phyloP scores from a whole-genome alignment of 1,140 invertebrate genomes.

The Mizuhopecten yessoensis region DNA sequence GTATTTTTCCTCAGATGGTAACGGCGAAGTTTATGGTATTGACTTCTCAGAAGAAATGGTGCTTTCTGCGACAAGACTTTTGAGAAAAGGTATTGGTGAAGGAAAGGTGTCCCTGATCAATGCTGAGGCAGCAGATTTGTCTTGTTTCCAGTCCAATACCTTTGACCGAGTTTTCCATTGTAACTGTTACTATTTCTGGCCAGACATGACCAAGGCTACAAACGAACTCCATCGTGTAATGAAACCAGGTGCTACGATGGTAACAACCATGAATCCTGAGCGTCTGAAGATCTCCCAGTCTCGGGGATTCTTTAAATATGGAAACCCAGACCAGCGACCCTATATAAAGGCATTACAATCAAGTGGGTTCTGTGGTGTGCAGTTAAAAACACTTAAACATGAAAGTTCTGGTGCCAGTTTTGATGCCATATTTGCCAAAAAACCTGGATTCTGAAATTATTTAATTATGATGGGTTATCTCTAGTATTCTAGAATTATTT shows the following conservation, averaged over 20 bases:
- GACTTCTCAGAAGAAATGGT: conserved; percentile 73
- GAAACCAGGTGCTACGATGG: conserved; percentile 72
- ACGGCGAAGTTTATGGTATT: conserved; percentile 73
- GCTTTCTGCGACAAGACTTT: conserved; percentile 51
- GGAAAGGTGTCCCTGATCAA: conserved; percentile 68
- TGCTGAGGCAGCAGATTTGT: conserved; percentile 64
- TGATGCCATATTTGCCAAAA: conserved; percentile 67
- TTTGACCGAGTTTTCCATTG: conserved; percentile 74
- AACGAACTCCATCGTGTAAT: conserved; percentile 75
- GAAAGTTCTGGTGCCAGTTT: conserved; percentile 14
- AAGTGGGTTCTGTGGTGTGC: conserved; percentile 71
- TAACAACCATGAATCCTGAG: conserved; percentile 65
- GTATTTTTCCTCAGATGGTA: conserved; percentile 68
- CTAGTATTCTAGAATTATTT: too few species aligned
- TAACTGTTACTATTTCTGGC: conserved; percentile 78
- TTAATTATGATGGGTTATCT: too few species aligned
- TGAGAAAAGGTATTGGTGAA: conserved; percentile 57
- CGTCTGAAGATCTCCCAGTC: conserved; percentile 41
- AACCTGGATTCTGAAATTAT: conserved; percentile 42
- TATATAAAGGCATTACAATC: conserved; percentile 71
- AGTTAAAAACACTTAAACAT: conserved; percentile 62
- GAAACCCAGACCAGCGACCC: conserved; percentile 60
- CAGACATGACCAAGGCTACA: conserved; percentile 52
- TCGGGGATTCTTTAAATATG: conserved; percentile 64
- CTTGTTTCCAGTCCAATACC: conserved; percentile 63